Evolutionary conservation across 2,797 vertebrate species (phyloP).

Genomic region (Tympanoctomys barrerae): DNA sequence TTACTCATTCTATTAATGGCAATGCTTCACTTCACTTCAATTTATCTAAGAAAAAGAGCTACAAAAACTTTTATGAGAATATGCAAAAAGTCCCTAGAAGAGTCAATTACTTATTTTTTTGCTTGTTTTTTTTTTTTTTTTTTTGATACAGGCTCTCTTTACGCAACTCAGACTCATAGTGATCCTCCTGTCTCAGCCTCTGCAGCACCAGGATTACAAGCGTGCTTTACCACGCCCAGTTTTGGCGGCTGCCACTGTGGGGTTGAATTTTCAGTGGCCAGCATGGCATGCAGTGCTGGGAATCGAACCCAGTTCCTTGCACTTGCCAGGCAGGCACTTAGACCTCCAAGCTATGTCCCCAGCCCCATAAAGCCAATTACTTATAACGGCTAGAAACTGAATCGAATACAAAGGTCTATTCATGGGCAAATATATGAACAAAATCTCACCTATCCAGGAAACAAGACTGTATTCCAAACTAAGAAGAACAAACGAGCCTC

Average conservation of each 20-base stretch:
- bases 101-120: background rate
- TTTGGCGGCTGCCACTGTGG: too few species aligned
- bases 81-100: background rate
- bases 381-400: conserved; percentile 22
- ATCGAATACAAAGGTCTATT: background rate
- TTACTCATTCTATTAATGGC: background rate
- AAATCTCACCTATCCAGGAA: background rate
- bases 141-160: too few species aligned
- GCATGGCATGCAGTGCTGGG: too few species aligned
- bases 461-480: background rate
- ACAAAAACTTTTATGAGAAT: background rate
- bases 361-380: background rate
- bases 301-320: too few species aligned
- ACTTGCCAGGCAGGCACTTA: too few species aligned
- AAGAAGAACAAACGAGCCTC: background rate
- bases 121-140: too few species aligned
- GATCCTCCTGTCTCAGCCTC: too few species aligned
- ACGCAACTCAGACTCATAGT: too few species aligned
- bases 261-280: too few species aligned
- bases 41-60: background rate
- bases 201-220: too few species aligned
- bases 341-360: too few species aligned
- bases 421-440: background rate
- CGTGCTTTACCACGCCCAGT: too few species aligned
- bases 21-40: background rate